Conservation (phyloP, 53 echinoderm and acorn worm species). For the Holothuria leucospilota region DNA sequence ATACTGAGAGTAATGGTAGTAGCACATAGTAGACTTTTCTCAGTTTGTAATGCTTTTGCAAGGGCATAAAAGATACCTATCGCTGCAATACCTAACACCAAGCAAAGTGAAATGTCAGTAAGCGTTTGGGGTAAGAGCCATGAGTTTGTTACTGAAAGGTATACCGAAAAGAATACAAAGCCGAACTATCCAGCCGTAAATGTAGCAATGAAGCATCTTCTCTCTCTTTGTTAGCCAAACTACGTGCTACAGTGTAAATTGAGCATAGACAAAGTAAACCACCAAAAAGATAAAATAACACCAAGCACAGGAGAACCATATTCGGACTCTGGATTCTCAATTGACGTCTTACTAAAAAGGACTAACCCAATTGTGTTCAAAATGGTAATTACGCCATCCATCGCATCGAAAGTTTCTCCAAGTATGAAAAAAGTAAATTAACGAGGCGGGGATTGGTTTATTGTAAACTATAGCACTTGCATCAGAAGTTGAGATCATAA, state of each 20-base stretch:
- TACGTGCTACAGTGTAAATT: background rate
- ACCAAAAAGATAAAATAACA: background rate
- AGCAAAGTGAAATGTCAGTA: background rate
- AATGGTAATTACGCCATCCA: background rate
- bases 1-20: background rate
- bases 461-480: constrained; percentile 4
- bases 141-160: background rate
- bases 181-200: background rate
- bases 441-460: background rate
- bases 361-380: constrained; percentile 15
- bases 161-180: background rate
- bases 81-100: background rate
- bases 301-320: background rate
- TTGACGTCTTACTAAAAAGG: constrained; percentile 3
- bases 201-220: background rate
- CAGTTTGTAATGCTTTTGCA: constrained; percentile 6
- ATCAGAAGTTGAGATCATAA: background rate
- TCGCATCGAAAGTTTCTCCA: background rate
- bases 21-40: background rate
- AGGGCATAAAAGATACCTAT: background rate
- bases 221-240: background rate
- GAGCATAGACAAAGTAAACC: background rate
- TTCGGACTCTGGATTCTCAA: background rate
- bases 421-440: background rate
- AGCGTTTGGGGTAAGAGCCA: background rate